phyloP scores from a whole-genome alignment of 2,888 invertebrate species.

The Petrophora chlorosata region DNA sequence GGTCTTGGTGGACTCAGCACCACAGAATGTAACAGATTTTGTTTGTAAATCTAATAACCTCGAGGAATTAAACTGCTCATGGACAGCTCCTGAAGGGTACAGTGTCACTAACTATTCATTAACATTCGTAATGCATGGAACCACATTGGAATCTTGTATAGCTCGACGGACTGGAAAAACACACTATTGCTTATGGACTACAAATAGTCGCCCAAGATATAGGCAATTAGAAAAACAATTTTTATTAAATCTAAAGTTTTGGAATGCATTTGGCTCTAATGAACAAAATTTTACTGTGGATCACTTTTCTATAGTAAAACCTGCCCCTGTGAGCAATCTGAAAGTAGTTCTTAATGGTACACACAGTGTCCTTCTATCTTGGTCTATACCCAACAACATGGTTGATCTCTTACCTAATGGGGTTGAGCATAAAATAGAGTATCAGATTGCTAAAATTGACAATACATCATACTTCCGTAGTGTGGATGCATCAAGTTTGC shows the following conservation, averaged over 20 bases:
- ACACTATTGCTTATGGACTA: conserved; percentile 61
- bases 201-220: conserved; percentile 66
- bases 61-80: conserved; percentile 89
- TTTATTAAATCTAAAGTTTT: conserved; percentile 83
- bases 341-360: conserved; percentile 54
- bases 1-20: conserved; percentile 79
- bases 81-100: conserved; percentile 83
- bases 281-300: conserved; percentile 81
- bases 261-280: conserved; percentile 85
- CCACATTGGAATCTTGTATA: conserved; percentile 44
- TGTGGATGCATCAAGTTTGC: conserved; percentile 60
- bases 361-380: conserved; percentile 67
- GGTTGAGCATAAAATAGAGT: conserved; percentile 72
- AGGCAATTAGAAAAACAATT: conserved; percentile 74
- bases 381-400: conserved; percentile 67
- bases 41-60: conserved; percentile 89
- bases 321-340: conserved; percentile 58
- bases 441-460: conserved; percentile 77
- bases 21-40: conserved; percentile 87
- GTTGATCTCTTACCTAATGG: conserved; percentile 61
- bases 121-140: conserved; percentile 55
- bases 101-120: conserved; percentile 56
- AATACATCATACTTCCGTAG: conserved; percentile 69
- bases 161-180: conserved; percentile 40
- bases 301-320: conserved; percentile 81